Evolutionary conservation across 2,113 vertebrate genomes (phyloP).

Genomic region (Hiodon tergisus): DNA sequence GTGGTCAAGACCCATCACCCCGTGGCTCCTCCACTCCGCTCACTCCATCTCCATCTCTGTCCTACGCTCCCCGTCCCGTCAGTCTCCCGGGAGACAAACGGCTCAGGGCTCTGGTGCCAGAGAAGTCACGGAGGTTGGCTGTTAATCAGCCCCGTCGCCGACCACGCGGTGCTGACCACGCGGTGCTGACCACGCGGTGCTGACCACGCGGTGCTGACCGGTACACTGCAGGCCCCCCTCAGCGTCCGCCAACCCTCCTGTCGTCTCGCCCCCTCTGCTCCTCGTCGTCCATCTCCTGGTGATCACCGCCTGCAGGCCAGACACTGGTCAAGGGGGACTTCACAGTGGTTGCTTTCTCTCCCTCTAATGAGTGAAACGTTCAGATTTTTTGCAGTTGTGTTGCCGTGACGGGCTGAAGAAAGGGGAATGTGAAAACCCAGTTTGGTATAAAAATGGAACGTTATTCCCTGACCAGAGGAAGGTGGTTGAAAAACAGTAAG

Average conservation of each 20-base stretch:
- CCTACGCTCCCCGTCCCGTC: conserved; percentile 21
- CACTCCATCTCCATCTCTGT: neutral
- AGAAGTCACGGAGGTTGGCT: conserved; percentile 37
- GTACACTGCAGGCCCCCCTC: conserved; percentile 42
- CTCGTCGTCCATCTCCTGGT: conserved; percentile 72
- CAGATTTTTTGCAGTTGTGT: too few relatives aligned
- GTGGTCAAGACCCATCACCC: too few relatives aligned
- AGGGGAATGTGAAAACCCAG: too few relatives aligned
- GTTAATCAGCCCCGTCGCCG: conserved; percentile 39
- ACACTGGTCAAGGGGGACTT: neutral
- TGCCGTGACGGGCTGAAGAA: too few relatives aligned
- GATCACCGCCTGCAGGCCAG: conserved; percentile 73
- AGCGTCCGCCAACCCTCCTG: conserved; percentile 48
- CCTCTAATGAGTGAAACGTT: too few relatives aligned
- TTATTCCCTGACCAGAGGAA: too few relatives aligned
- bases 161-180: conserved; percentile 34
- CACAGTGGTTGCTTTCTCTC: too few relatives aligned
- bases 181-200: conserved; percentile 4
- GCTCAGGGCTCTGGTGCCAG: conserved; percentile 25
- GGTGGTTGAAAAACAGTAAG: too few relatives aligned
- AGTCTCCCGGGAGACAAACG: conserved; percentile 53
- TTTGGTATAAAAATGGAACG: too few relatives aligned
- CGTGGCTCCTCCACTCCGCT: neutral
- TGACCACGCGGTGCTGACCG: conserved; percentile 23
- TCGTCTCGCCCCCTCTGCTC: conserved; percentile 58